phyloP scores from a whole-genome alignment of 1,140 invertebrate genomes.

The Anastrepha ludens region DNA sequence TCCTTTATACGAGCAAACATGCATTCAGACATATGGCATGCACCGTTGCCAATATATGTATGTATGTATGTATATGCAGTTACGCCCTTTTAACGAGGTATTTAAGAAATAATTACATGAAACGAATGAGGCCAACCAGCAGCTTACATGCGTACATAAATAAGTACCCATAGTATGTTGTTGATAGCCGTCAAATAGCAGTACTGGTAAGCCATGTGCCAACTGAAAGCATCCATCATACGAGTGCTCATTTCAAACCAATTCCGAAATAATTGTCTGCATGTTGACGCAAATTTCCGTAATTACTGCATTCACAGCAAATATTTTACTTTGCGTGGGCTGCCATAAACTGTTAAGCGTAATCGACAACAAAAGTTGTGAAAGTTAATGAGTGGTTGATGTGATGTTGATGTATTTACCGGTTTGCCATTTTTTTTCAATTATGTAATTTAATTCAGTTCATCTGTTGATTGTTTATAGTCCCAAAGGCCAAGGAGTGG shows the following conservation, averaged over 20 bases:
- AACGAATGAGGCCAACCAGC: slow-evolving; percentile 10
- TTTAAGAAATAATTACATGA: slow-evolving; percentile 48
- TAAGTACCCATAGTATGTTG: neutral
- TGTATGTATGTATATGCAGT: neutral
- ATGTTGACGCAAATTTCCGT: slow-evolving; percentile 35
- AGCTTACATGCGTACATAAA: neutral
- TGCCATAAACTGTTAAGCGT: neutral
- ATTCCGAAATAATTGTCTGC: neutral
- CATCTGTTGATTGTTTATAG: no score
- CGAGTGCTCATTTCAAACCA: neutral
- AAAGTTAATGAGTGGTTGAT: neutral
- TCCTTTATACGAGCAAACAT: no score
- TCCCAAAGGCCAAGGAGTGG: no score
- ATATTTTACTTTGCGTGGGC: neutral
- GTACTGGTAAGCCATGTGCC: neutral
- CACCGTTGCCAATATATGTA: no score
- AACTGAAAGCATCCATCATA: neutral
- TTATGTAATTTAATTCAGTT: neutral
- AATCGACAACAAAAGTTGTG: neutral
- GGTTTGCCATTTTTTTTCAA: neutral
- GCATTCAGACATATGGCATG: no score
- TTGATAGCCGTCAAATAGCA: neutral
- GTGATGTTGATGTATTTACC: neutral
- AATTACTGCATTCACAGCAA: slow-evolving; percentile 19
- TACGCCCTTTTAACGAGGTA: slow-evolving; percentile 4